A percentile compares a stretch with the other conserved stretches of the same genome.
These are phyloP conservation scores for Eupithecia tripunctaria DNA, from an alignment of 2,888 invertebrate species.

Conservation along the genomic window DNA sequence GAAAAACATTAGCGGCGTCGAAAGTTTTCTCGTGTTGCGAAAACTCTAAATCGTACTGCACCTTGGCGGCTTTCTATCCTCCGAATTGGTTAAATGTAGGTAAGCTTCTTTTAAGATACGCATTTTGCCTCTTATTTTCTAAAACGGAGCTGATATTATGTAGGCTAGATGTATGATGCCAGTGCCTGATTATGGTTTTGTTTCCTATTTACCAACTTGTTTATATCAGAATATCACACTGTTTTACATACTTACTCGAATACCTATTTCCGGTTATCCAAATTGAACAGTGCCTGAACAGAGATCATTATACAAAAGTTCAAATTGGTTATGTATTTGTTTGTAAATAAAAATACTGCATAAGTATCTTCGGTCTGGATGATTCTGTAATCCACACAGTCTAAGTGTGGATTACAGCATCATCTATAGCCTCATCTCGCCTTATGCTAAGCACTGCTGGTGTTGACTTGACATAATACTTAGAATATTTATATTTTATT, in stretches of 20 bases:
- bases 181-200: too few relatives aligned
- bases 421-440: too few relatives aligned
- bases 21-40: constrained; percentile 14
- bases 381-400: too few relatives aligned
- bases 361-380: too few relatives aligned
- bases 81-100: constrained; percentile 33
- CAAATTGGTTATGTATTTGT: neutral
- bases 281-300: neutral
- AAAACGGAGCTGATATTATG: neutral
- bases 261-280: neutral
- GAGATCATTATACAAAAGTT: neutral
- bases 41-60: constrained; percentile 8
- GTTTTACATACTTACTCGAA: neutral
- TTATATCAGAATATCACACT: too few relatives aligned
- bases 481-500: too few relatives aligned
- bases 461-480: too few relatives aligned
- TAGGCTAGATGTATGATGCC: neutral
- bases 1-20: constrained; percentile 30
- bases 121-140: too few relatives aligned
- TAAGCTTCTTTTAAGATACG: constrained; percentile 5
- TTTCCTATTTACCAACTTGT: neutral
- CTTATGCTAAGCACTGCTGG: too few relatives aligned
- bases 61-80: constrained; percentile 6
- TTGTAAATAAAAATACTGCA: neutral
- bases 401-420: too few relatives aligned